Conservation (phyloP, 2,888 invertebrate genomes). For the Eurois occulta region DNA sequence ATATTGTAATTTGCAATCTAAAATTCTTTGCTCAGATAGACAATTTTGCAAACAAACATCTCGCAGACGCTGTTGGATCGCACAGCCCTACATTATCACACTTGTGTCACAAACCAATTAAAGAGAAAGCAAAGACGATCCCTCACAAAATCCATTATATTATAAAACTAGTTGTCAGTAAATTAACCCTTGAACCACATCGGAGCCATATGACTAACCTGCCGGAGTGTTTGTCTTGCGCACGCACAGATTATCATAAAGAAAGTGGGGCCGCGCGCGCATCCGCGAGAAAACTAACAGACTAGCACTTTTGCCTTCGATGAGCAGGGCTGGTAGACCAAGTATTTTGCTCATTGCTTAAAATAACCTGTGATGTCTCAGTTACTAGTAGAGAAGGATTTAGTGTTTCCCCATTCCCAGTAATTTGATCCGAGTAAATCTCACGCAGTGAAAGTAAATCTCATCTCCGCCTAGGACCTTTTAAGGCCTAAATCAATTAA, state of each 20-base stretch:
- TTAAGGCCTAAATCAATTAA: not conserved
- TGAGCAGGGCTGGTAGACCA: conserved; percentile 24
- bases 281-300: conserved; percentile 64
- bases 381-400: not conserved
- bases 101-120: not conserved
- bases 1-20: not conserved
- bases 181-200: conserved; percentile 55
- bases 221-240: conserved; percentile 45
- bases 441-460: not conserved
- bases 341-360: not conserved
- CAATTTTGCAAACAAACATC: not conserved
- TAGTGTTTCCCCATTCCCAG: not conserved
- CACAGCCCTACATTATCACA: not conserved
- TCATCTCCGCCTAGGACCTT: not conserved
- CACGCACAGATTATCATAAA: conserved; percentile 78
- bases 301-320: conserved; percentile 70
- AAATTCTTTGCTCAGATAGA: not conserved
- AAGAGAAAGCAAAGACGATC: conserved; percentile 27
- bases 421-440: not conserved
- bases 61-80: not conserved
- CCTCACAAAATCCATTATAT: conserved; percentile 1
- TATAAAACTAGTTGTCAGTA: conserved; percentile 19
- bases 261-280: conserved; percentile 79
- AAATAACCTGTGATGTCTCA: not conserved
- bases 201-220: conserved; percentile 21